Evolutionary conservation across 2,888 invertebrate genomes (phyloP).

Genomic region (Hydriomena furcata): DNA sequence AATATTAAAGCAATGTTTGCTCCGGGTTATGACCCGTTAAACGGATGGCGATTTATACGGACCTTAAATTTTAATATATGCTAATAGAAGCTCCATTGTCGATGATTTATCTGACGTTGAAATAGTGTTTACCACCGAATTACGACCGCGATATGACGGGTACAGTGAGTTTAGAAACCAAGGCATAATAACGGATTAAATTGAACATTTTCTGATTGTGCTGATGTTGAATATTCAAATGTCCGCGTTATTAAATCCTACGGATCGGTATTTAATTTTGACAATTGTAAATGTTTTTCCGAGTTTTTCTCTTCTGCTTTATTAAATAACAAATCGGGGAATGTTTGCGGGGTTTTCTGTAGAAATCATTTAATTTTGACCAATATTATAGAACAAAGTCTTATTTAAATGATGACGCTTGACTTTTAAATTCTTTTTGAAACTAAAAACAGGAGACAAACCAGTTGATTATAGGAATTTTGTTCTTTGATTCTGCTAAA

Average conservation of each 20-base stretch:
- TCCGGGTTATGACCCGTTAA: too few species aligned
- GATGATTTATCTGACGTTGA: too few species aligned
- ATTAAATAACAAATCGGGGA: conserved; percentile 16
- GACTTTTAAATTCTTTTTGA: background rate
- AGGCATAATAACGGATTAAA: conserved; percentile 39
- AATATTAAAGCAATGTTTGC: too few species aligned
- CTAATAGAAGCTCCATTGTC: too few species aligned
- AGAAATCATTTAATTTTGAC: conserved; percentile 5
- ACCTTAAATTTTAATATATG: too few species aligned
- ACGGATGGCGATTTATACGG: too few species aligned
- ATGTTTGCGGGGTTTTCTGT: conserved; percentile 7
- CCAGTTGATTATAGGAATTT: too few species aligned
- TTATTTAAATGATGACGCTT: too few species aligned
- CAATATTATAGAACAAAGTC: conserved; percentile 1
- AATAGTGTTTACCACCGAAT: too few species aligned
- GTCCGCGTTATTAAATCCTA: conserved; percentile 48
- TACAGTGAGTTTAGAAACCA: background rate
- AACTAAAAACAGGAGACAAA: too few species aligned
- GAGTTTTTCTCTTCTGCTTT: conserved; percentile 27
- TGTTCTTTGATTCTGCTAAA: too few species aligned
- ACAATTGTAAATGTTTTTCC: conserved; percentile 31
- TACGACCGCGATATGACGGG: background rate
- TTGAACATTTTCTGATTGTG: conserved; percentile 43
- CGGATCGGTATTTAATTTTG: conserved; percentile 48
- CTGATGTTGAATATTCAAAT: conserved; percentile 54